phyloP scores from a whole-genome alignment of 2,888 invertebrate genomes.

The Hipparchia sbordonii region DNA sequence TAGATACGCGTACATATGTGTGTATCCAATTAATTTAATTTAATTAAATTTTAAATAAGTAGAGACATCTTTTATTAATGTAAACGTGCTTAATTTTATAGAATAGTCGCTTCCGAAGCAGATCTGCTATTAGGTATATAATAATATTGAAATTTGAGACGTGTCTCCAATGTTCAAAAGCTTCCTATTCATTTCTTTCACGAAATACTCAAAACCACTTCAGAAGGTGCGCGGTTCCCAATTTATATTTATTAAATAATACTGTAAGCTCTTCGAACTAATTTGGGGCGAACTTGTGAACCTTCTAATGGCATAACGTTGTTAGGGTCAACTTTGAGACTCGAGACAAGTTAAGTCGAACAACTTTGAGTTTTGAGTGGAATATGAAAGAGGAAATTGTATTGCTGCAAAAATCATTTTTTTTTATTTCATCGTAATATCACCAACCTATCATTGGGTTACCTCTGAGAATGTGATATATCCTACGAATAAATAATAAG shows the following conservation, averaged over 20 bases:
- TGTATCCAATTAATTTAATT: no score
- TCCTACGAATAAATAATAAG: no score
- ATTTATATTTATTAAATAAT: slow-evolving; percentile 16
- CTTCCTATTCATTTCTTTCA: neutral
- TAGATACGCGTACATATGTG: no score
- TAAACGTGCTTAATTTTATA: no score
- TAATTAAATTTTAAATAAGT: no score
- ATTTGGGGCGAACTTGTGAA: slow-evolving; percentile 3
- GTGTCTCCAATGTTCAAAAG: neutral
- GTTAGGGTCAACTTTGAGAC: slow-evolving; percentile 10
- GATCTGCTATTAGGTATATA: neutral
- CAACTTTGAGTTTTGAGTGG: neutral
- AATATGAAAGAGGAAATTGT: slow-evolving; percentile 7
- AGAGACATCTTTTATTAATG: no score
- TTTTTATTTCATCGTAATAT: no score
- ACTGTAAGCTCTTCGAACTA: neutral
- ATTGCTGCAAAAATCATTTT: neutral
- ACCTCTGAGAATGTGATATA: no score
- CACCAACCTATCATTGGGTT: no score
- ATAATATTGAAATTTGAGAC: neutral
- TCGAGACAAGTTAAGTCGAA: neutral
- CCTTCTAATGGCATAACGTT: slow-evolving; percentile 16
- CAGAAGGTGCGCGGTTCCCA: slow-evolving; percentile 11
- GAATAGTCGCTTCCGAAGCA: neutral
- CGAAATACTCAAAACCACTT: neutral